A percentile compares a stretch with the other conserved stretches of the same genome.
Evolutionary conservation across 2,888 invertebrate species (phyloP).

Genomic region (Desoria tigrina): DNA sequence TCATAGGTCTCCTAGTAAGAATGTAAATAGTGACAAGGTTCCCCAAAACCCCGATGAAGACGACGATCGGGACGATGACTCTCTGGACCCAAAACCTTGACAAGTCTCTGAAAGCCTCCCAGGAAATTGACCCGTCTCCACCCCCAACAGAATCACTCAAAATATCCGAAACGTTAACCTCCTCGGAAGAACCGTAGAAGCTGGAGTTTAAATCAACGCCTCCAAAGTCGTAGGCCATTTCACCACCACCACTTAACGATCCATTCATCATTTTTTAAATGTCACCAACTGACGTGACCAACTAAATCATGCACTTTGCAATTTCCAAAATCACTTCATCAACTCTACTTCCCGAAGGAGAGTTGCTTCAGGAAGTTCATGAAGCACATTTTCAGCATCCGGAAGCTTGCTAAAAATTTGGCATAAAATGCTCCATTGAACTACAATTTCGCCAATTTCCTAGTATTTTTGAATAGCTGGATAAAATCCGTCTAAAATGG

Average conservation of each 20-base stretch:
- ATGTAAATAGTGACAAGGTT: conserved; percentile 64
- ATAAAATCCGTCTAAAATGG: too few species aligned
- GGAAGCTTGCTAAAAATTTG: too few species aligned
- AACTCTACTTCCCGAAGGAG: too few species aligned
- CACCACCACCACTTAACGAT: not conserved
- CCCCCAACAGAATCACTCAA: not conserved
- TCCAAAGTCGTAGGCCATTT: conserved; percentile 1
- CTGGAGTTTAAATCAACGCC: not conserved
- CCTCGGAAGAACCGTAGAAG: not conserved
- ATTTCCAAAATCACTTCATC: too few species aligned
- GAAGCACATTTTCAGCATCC: too few species aligned
- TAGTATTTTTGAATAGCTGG: too few species aligned
- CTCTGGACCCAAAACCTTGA: conserved; percentile 60
- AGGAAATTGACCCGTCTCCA: conserved; percentile 16
- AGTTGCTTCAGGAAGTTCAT: too few species aligned
- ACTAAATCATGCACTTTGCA: too few species aligned
- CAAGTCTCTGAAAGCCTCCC: conserved; percentile 55
- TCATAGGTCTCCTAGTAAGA: conserved; percentile 67
- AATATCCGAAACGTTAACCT: not conserved
- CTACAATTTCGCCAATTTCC: too few species aligned
- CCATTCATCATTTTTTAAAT: too few species aligned
- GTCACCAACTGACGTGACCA: too few species aligned
- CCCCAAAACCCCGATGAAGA: conserved; percentile 69
- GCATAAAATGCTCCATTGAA: too few species aligned
- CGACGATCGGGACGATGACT: conserved; percentile 66